Evolutionary conservation across 2,888 invertebrate genomes (phyloP), one percentile per base, ranked within the genome.

Genomic region (Drosophila neotestacea): DNA sequence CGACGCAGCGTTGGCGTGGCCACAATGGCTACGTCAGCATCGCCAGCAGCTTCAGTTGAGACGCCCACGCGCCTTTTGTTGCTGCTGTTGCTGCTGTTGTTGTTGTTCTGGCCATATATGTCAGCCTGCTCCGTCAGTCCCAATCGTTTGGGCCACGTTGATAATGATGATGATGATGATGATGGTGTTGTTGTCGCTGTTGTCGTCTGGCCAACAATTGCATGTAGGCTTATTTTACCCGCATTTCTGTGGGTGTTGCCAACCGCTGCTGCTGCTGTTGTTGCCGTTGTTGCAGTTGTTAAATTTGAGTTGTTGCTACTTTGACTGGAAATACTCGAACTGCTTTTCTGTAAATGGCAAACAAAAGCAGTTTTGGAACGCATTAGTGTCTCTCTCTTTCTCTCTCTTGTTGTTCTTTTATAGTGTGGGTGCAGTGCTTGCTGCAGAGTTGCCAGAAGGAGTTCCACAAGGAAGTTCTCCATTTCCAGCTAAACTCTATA

Each of bases 221-320:
- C 82, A 90, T 91, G 90, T 91, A 91, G 91, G 91, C 91, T 91
- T 89, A 91, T 88, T 88, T 90, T 91, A 64, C 87, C 81, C 76
- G 89, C 85, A 73, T 76, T 85, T 80, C 90, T 91, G 91, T 90
- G 90, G 84, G 90, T 91, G 91, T 89, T 88, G 74, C 81, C 77
- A 81, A 82, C 70, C 70, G 70, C 60, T 59, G 67, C 52, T 70
- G 81, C 52, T 70, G 81, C 51, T 38, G 46, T 36, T 42, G 50
- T 36, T 42, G 50, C 60, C 36, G 61, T 9, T 77, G 61, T 9
- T 77, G 79, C 56, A 84, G 84, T 86, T 84, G 84, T 78, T 81
- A 84, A 78, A 76, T 87, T 87, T 74, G 90, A 89, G 80, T 81
- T 91, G 85, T 82, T 91, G 79, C 90, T 91, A 88, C 89, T 90